Conservation (phyloP, 1,140 invertebrate genomes). For the Coptotermes formosanus region DNA sequence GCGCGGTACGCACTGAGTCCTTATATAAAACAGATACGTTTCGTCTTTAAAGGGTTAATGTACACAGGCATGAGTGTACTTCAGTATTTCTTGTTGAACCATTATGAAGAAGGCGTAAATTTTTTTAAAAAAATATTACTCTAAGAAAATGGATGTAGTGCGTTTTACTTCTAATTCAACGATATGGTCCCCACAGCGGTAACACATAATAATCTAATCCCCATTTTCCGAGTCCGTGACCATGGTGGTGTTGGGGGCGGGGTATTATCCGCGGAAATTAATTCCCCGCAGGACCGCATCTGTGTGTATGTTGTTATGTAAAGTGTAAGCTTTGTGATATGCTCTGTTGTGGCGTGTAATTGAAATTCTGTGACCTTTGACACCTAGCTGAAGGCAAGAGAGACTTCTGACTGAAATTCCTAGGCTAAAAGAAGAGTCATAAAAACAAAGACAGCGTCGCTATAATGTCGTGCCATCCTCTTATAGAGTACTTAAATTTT, state of each 20-base stretch:
- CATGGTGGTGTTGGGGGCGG: neutral
- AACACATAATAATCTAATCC: conserved; percentile 8
- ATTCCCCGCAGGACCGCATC: conserved; percentile 5
- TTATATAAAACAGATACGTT: too few species aligned
- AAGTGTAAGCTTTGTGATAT: neutral
- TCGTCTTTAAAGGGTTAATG: too few species aligned
- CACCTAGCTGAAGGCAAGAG: neutral
- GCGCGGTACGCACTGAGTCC: too few species aligned
- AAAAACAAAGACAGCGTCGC: neutral
- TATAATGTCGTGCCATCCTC: too few species aligned
- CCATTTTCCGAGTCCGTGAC: conserved; percentile 6
- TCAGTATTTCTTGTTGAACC: too few species aligned
- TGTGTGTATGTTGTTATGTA: conserved; percentile 16
- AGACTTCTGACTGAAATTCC: neutral
- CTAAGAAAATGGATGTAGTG: neutral
- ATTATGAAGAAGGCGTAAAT: too few species aligned
- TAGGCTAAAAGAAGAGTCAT: neutral
- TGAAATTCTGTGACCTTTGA: neutral
- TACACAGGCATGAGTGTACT: too few species aligned
- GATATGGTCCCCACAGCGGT: conserved; percentile 15
- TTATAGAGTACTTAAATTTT: too few species aligned
- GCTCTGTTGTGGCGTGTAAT: neutral
- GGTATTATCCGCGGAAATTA: neutral
- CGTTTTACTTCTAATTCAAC: neutral
- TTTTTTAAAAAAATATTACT: neutral